Evolutionary conservation across 2,888 invertebrate species (phyloP), one percentile per base, ranked within the genome.

Genomic region (Zygogramma bicolorata): DNA sequence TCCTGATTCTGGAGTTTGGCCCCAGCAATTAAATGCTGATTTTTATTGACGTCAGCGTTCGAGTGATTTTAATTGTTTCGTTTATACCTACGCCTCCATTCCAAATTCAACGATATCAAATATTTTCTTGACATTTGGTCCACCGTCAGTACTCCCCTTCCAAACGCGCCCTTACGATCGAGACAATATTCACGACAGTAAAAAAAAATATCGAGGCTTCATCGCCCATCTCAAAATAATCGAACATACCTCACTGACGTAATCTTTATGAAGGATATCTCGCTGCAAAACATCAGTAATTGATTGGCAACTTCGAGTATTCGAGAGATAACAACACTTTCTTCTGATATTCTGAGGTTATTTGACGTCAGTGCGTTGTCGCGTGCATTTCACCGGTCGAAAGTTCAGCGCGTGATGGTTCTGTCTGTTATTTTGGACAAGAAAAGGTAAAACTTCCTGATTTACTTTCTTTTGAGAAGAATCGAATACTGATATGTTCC

Each of bases 321-420:
- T 53, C 25, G 15, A 53, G 53, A 53, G n/a, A n/a, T n/a, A n/a
- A n/a, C 27, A 53, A 53, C 53, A 53, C 53, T 53, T 53, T 53
- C 53, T 53, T 53, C 53, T 53, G n/a, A 53, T 53, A 25, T 53
- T 15, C n/a, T 46, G 5, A 13, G 53, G 22, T 27, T 25, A 25
- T 53, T 25, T 27, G 27, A 6, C 27, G 53, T 25, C 53, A 53
- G 53, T 53, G 25, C 53, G 53, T 53, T n/a, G n/a, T 53, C 27
- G 53, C 10, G 25, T 25, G n/a, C 22, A 27, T 53, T 53, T 53
- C 53, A 25, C 53, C 5, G n/a, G 25, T 53, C 53, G 27, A 53
- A 53, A 53, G 25, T 53, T 46, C 53, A 13, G 25, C 53, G 27
- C 53, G 53, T 53, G 53, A 53, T 53, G 53, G 53, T 53, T 53